Percentiles rank a stretch among this genome's conserved stretches.
Conservation (phyloP, 2,888 invertebrate species). For the Mythimna vitellina region DNA sequence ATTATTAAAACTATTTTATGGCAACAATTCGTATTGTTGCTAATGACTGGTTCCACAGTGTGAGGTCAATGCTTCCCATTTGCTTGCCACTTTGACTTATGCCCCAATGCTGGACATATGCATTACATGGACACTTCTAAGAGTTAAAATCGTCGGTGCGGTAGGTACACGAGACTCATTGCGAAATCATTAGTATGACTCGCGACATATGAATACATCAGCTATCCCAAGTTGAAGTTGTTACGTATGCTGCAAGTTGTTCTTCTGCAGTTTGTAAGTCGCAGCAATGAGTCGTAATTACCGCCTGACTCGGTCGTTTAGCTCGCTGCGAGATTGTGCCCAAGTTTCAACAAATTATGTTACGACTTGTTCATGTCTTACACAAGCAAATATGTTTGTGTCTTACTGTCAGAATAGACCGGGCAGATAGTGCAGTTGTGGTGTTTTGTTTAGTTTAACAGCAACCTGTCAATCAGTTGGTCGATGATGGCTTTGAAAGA, state of each 20-base stretch:
- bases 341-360: constrained; percentile 54
- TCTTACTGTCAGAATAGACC: constrained; percentile 9
- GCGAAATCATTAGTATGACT: background rate
- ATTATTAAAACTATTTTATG: background rate
- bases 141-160: background rate
- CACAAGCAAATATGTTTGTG: constrained; percentile 28
- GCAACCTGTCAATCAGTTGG: background rate
- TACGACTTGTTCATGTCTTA: constrained; percentile 42
- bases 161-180: no score
- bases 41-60: no score
- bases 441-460: background rate
- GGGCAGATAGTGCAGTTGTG: background rate
- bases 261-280: constrained; percentile 30
- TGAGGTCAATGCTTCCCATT: background rate
- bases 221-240: background rate
- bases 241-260: constrained; percentile 1
- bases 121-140: background rate
- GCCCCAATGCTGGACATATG: background rate
- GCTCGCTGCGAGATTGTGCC: constrained; percentile 50
- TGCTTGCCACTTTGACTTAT: background rate
- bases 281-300: constrained; percentile 36
- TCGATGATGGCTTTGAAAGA: background rate
- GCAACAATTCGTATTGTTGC: no score
- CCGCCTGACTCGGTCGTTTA: constrained; percentile 46
- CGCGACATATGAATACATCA: background rate